Evolutionary conservation across 1,140 invertebrate species (phyloP).

Genomic region (Heliconius nattereri): DNA sequence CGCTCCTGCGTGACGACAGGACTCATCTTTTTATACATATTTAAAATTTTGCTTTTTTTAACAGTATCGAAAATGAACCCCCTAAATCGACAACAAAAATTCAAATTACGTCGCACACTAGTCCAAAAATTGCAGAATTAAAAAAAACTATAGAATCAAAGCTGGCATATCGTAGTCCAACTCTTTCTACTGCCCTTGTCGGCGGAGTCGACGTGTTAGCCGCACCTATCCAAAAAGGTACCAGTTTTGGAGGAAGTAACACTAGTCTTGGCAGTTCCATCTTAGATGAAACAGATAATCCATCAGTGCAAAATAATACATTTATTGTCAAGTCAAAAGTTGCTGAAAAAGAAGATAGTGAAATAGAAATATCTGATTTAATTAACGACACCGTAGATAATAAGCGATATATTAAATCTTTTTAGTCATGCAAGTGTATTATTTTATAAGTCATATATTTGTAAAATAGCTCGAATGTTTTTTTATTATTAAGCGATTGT

Average conservation of each 20-base stretch:
- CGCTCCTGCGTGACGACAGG: too few species aligned
- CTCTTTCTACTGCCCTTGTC: conserved; percentile 57
- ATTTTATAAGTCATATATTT: not conserved
- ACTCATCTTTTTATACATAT: not conserved
- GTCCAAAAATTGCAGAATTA: conserved; percentile 75
- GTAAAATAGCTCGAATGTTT: too few species aligned
- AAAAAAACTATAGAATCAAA: conserved; percentile 73
- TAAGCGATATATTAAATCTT: conserved; percentile 49
- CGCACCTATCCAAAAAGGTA: conserved; percentile 47
- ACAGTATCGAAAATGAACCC: conserved; percentile 68
- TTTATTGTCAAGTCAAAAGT: conserved; percentile 57
- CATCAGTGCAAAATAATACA: conserved; percentile 49
- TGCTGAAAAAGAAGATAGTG: conserved; percentile 68
- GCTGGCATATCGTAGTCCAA: conserved; percentile 65
- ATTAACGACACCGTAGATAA: conserved; percentile 59
- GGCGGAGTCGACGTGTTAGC: conserved; percentile 63
- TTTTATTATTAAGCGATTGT: too few species aligned
- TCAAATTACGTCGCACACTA: conserved; percentile 53
- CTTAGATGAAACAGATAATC: conserved; percentile 67
- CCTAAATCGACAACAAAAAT: conserved; percentile 53
- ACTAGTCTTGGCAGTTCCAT: conserved; percentile 76
- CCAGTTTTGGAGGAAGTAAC: conserved; percentile 69
- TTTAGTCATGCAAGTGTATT: conserved; percentile 3
- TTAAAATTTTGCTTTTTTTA: conserved; percentile 39
- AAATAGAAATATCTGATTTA: conserved; percentile 76